These are phyloP conservation scores for Dioctria linearis DNA, from an alignment of 2,888 invertebrate species.

Conservation along the genomic window DNA sequence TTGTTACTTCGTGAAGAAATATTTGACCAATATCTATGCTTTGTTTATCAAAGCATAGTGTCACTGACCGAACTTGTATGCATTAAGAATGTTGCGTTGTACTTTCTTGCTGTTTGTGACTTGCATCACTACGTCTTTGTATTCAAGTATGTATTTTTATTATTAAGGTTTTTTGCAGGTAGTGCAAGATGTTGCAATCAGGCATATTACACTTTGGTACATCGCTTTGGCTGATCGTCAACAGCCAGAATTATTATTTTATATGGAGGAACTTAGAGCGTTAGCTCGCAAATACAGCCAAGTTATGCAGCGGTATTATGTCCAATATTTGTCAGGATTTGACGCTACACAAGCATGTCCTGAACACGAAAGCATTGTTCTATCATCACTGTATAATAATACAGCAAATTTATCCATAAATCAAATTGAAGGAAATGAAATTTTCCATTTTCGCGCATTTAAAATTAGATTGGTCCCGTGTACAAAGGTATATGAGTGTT, in stretches of 20 bases:
- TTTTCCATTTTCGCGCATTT: constrained; percentile 96
- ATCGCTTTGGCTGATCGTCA: constrained; percentile 94
- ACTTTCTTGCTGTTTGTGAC: too few species aligned
- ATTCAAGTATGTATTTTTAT: too few species aligned
- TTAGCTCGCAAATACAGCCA: constrained; percentile 96
- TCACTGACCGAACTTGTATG: too few species aligned
- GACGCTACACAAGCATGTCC: constrained; percentile 93
- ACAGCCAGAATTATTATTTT: constrained; percentile 96
- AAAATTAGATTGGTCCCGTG: constrained; percentile 97
- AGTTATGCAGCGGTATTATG: constrained; percentile 97
- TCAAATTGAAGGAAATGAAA: constrained; percentile 96
- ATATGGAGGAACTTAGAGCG: constrained; percentile 97
- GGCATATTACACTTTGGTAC: constrained; percentile 90
- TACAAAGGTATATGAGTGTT: constrained; percentile 94
- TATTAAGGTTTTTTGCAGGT: too few species aligned
- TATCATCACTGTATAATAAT: constrained; percentile 92
- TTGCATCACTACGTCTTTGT: too few species aligned
- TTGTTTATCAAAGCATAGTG: too few species aligned
- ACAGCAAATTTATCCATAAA: constrained; percentile 89
- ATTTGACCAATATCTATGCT: too few species aligned
- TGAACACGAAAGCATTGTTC: constrained; percentile 95
- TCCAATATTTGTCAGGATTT: constrained; percentile 96
- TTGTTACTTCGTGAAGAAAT: constrained; percentile 96
- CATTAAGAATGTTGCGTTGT: too few species aligned
- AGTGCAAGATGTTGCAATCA: too few species aligned